phyloP scores from a whole-genome alignment of 2,797 vertebrate genomes.

The Sebastes oblongus region DNA sequence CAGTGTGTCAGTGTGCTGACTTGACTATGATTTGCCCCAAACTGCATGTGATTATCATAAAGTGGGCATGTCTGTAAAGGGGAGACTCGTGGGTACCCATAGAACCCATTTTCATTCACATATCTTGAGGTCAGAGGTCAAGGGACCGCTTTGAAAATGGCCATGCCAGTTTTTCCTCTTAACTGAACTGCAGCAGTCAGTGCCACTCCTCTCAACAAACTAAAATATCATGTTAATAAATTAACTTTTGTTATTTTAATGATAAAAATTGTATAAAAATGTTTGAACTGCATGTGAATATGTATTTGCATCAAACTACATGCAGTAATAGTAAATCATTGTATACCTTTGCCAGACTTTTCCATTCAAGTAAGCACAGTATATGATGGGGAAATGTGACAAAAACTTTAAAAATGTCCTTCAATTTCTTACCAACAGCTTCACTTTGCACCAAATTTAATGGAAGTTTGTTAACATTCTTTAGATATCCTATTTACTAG shows the following conservation, averaged over 20 bases:
- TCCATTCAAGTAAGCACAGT: neutral
- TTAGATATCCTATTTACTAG: neutral
- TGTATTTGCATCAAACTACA: neutral
- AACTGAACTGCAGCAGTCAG: neutral
- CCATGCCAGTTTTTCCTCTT: fast-evolving
- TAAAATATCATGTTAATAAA: neutral
- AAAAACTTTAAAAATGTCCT: neutral
- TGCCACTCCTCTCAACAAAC: neutral
- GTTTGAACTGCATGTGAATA: neutral
- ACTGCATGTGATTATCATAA: no score
- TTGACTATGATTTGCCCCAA: no score
- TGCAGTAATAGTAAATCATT: neutral
- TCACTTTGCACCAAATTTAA: neutral
- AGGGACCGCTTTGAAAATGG: no score
- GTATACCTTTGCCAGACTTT: neutral
- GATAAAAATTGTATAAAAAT: neutral
- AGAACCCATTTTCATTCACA: no score
- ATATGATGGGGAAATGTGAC: neutral
- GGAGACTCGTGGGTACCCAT: no score
- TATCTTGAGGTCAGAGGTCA: no score
- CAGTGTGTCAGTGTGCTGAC: no score
- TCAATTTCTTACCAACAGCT: neutral
- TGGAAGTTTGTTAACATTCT: neutral
- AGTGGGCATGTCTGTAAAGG: no score
- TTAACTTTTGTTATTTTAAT: neutral